These are phyloP conservation scores for Diadophis punctatus DNA, from an alignment of 2,113 vertebrate species.

Conservation along the genomic window DNA sequence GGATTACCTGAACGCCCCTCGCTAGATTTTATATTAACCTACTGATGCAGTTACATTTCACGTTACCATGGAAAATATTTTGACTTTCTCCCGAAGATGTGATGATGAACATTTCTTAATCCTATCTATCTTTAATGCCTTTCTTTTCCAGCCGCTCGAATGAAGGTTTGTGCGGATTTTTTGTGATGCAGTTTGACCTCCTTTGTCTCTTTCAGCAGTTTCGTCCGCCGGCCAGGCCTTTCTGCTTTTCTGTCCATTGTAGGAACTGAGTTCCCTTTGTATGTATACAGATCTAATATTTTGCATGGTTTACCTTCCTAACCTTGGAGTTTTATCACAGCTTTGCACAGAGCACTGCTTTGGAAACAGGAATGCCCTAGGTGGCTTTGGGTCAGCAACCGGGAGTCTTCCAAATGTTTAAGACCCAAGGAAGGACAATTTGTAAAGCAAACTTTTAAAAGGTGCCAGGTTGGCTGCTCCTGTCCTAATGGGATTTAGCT, in stretches of 20 bases:
- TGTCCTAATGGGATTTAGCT: background rate
- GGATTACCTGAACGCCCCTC: background rate
- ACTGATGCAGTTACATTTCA: background rate
- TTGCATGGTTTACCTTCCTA: background rate
- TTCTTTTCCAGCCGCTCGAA: background rate
- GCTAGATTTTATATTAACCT: background rate
- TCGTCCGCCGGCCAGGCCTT: background rate
- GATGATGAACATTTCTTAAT: background rate
- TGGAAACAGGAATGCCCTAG: conserved; percentile 20
- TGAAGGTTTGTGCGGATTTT: background rate
- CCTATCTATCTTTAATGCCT: conserved; percentile 15
- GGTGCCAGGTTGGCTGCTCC: background rate
- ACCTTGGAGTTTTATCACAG: conserved; percentile 10
- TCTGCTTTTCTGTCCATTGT: conserved; percentile 44
- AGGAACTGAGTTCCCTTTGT: conserved; percentile 27
- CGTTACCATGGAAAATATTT: too few species aligned
- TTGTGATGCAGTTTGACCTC: conserved; percentile 9
- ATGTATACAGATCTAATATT: background rate
- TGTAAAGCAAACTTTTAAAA: background rate
- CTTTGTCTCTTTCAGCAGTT: conserved; percentile 43
- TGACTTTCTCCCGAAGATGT: too few species aligned
- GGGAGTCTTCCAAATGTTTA: background rate
- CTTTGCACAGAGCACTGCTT: conserved; percentile 8
- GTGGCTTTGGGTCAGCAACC: background rate
- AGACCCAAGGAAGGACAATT: background rate